These are phyloP conservation scores for Halocaridina rubra DNA, from an alignment of 2,888 invertebrate species.

Conservation along the genomic window DNA sequence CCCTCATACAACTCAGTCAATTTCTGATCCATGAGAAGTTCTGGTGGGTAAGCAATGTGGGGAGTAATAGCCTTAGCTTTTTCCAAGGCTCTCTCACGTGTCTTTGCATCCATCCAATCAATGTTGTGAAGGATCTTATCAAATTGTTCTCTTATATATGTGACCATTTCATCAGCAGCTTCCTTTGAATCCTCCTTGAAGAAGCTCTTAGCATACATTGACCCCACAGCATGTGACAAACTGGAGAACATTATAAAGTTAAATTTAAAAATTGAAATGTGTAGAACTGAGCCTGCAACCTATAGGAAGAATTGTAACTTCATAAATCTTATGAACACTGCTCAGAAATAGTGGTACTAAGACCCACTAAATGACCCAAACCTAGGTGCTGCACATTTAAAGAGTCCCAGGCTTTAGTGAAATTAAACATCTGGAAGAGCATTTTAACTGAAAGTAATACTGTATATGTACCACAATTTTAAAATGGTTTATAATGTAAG, in stretches of 20 bases:
- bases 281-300: too few relatives aligned
- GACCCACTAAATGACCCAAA: too few relatives aligned
- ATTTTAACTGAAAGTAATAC: too few relatives aligned
- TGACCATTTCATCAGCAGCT: conserved; percentile 88
- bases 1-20: conserved; percentile 82
- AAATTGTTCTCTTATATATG: conserved; percentile 85
- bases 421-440: too few relatives aligned
- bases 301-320: too few relatives aligned
- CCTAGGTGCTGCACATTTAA: too few relatives aligned
- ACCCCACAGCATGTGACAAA: conserved; percentile 73
- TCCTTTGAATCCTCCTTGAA: conserved; percentile 87
- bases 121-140: conserved; percentile 80
- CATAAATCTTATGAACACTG: too few relatives aligned
- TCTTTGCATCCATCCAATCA: conserved; percentile 93
- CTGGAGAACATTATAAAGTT: conserved; percentile 66
- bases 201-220: conserved; percentile 87
- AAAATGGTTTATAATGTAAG: too few relatives aligned
- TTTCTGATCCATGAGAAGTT: conserved; percentile 84
- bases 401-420: too few relatives aligned
- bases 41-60: conserved; percentile 93
- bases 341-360: too few relatives aligned
- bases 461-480: too few relatives aligned
- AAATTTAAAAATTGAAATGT: too few relatives aligned
- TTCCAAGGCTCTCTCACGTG: conserved; percentile 79
- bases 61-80: conserved; percentile 86